phyloP scores from a whole-genome alignment of 2,113 vertebrate species.

The Psophia crepitans region DNA sequence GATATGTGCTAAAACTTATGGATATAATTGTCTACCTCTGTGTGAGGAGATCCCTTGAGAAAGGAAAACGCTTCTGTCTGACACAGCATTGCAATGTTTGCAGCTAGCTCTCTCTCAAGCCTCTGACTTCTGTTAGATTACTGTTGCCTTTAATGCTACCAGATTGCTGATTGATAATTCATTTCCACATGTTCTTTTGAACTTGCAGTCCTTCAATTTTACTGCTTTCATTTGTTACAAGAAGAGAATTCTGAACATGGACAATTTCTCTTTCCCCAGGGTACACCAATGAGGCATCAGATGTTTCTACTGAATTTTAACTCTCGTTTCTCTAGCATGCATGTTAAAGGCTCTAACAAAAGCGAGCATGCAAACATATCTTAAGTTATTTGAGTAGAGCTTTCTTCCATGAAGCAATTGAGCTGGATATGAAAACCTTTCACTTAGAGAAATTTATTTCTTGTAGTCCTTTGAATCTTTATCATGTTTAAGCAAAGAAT shows the following conservation, averaged over 20 bases:
- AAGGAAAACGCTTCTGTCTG: neutral
- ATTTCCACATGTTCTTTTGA: neutral
- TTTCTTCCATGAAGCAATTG: neutral
- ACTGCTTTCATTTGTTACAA: neutral
- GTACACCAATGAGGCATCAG: neutral
- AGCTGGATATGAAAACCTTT: neutral
- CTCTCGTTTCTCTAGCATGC: neutral
- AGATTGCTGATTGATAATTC: neutral
- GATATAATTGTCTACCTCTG: neutral
- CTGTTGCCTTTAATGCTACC: neutral
- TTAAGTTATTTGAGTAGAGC: neutral
- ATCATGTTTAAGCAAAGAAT: neutral
- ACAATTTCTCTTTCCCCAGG: neutral
- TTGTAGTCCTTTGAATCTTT: neutral
- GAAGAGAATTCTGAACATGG: neutral
- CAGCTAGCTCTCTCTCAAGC: neutral
- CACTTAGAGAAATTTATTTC: neutral
- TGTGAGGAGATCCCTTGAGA: neutral
- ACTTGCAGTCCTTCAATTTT: neutral
- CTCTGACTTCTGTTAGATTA: neutral
- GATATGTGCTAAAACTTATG: neutral
- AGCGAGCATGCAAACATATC: neutral
- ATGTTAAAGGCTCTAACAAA: neutral
- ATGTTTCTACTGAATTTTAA: neutral
- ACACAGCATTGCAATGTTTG: neutral